These are phyloP conservation scores for Uria lomvia DNA, from an alignment of 2,113 vertebrate species.

Conservation along the genomic window DNA sequence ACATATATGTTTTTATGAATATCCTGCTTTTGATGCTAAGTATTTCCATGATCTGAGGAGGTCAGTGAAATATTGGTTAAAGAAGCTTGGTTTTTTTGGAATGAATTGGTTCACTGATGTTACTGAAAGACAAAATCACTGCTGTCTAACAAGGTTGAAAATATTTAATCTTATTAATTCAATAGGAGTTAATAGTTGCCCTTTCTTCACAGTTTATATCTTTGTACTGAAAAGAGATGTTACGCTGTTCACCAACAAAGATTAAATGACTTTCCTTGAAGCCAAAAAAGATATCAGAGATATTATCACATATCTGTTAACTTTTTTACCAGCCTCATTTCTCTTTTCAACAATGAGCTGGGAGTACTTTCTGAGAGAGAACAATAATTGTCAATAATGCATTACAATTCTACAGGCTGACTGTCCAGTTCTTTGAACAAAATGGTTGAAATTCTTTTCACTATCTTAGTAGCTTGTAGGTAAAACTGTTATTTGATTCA, in stretches of 20 bases:
- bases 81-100: not conserved
- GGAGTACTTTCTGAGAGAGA: constrained; percentile 26
- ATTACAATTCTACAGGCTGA: not conserved
- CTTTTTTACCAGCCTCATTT: constrained; percentile 52
- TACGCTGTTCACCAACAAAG: not conserved
- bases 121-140: not conserved
- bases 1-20: not conserved
- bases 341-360: constrained; percentile 15
- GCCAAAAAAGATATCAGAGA: constrained; percentile 52
- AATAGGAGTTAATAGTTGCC: not conserved
- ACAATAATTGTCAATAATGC: constrained; percentile 23
- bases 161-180: constrained; percentile 13
- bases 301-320: constrained; percentile 15
- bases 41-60: not conserved
- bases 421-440: constrained; percentile 4
- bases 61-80: not conserved
- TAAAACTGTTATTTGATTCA: not conserved
- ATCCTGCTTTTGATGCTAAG: not conserved
- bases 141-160: not conserved
- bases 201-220: constrained; percentile 42
- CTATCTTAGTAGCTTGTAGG: not conserved
- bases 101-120: not conserved
- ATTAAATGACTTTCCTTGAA: constrained; percentile 63
- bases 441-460: not conserved
- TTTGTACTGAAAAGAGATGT: constrained; percentile 31